Evolutionary conservation across 1,140 invertebrate genomes (phyloP).

Genomic region (Polypedilum vanderplanki): DNA sequence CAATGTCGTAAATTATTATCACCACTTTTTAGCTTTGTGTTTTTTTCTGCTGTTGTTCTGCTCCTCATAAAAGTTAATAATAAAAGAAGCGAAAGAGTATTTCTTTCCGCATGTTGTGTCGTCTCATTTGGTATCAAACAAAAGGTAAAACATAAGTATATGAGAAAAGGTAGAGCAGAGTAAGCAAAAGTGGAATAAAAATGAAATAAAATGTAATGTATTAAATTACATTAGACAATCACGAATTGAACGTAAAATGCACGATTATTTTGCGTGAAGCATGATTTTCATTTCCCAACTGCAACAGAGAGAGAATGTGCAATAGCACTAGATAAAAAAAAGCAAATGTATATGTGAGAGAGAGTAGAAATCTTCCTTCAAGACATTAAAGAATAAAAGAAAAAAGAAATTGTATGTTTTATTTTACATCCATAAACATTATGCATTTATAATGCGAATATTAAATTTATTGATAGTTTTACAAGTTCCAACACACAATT

Average conservation of each 20-base stretch:
- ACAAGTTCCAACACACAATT: slow-evolving; percentile 6
- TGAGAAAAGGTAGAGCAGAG: neutral
- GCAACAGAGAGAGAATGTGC: neutral
- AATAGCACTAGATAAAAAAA: neutral
- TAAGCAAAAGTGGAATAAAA: neutral
- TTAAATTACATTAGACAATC: slow-evolving; percentile 28
- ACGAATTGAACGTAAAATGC: slow-evolving; percentile 28
- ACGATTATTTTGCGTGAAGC: slow-evolving; percentile 27
- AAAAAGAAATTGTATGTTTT: no score
- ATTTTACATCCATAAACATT: neutral
- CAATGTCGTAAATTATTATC: slow-evolving; percentile 19
- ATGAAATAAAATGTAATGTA: slow-evolving; percentile 15
- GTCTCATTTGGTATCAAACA: neutral
- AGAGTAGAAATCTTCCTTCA: slow-evolving; percentile 2
- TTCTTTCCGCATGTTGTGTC: slow-evolving; percentile 8
- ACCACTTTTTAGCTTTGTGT: neutral
- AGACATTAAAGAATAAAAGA: slow-evolving; percentile 12
- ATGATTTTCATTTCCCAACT: neutral
- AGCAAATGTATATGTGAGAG: neutral
- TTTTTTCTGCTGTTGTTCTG: no score
- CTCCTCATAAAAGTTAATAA: neutral
- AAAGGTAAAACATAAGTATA: neutral
- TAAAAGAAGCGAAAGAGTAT: neutral
- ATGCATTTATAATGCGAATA: slow-evolving; percentile 19
- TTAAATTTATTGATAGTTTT: slow-evolving; percentile 11